These are phyloP conservation scores for Argyra leucocephala DNA, from an alignment of 2,888 invertebrate species.

Conservation along the genomic window DNA sequence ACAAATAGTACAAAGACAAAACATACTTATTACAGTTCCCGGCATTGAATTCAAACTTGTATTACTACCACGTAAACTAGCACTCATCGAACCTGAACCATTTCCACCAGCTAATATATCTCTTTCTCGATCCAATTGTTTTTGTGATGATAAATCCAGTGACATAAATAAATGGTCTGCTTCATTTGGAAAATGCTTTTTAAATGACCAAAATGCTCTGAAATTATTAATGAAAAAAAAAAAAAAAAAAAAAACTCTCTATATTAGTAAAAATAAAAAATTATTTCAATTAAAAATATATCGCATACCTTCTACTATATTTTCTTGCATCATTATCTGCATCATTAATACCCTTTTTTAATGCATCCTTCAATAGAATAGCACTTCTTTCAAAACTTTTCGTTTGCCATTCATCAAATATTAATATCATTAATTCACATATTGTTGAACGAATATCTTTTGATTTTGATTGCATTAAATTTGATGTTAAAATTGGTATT, in stretches of 20 bases:
- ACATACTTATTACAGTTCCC: slow-evolving; percentile 31
- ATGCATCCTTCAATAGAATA: slow-evolving; percentile 65
- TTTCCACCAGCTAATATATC: slow-evolving; percentile 32
- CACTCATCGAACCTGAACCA: slow-evolving; percentile 31
- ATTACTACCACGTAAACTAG: slow-evolving; percentile 32
- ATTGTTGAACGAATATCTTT: slow-evolving; percentile 73
- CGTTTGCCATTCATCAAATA: slow-evolving; percentile 82
- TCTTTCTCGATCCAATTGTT: slow-evolving; percentile 49
- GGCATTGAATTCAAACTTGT: slow-evolving; percentile 32
- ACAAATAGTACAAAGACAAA: slow-evolving; percentile 12
- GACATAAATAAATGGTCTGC: slow-evolving; percentile 75
- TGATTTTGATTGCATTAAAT: slow-evolving; percentile 73
- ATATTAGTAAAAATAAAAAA: no score
- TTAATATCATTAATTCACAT: slow-evolving; percentile 73
- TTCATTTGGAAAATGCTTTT: slow-evolving; percentile 80
- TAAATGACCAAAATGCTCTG: slow-evolving; percentile 85
- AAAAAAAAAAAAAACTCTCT: slow-evolving; percentile 7
- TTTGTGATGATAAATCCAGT: slow-evolving; percentile 65
- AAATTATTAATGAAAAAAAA: slow-evolving; percentile 23
- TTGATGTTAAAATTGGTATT: slow-evolving; percentile 66
- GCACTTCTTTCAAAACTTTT: slow-evolving; percentile 73
- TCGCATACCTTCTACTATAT: slow-evolving; percentile 71
- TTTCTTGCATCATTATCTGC: slow-evolving; percentile 85
- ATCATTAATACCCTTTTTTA: slow-evolving; percentile 80
- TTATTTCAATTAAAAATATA: slow-evolving; percentile 31